Evolutionary conservation across 2,113 vertebrate genomes (phyloP).

Genomic region (Agapornis roseicollis): DNA sequence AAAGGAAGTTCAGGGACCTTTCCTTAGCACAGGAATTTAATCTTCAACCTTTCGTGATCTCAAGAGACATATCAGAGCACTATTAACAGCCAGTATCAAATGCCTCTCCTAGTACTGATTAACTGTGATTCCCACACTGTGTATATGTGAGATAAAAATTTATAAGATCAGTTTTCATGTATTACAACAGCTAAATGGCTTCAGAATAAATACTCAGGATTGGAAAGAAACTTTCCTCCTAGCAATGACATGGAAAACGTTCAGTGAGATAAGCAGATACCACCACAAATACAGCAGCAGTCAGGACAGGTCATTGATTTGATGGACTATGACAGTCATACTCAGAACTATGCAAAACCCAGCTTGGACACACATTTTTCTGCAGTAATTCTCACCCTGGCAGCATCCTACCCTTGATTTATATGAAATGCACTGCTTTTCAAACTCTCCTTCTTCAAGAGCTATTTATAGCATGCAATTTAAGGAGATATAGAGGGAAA

Average conservation of each 20-base stretch:
- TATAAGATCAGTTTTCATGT: background rate
- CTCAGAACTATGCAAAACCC: background rate
- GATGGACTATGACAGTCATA: background rate
- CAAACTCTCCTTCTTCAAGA: background rate
- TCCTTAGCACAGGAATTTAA: background rate
- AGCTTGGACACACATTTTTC: background rate
- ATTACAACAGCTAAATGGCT: background rate
- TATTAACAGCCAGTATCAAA: background rate
- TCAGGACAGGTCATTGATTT: background rate
- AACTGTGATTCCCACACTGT: background rate
- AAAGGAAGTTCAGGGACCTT: background rate
- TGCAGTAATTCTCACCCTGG: background rate
- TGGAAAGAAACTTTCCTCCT: background rate
- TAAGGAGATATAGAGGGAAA: background rate
- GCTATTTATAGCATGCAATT: conserved; percentile 14
- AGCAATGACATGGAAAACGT: background rate
- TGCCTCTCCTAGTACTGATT: background rate
- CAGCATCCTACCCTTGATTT: background rate
- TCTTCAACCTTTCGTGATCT: background rate
- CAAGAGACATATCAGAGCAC: background rate
- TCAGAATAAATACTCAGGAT: background rate
- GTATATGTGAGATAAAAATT: background rate
- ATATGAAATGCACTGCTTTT: background rate
- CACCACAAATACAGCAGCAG: background rate
- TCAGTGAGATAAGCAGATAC: background rate